Conservation (phyloP, 1,140 invertebrate genomes). For the Cecropterus lyciades region DNA sequence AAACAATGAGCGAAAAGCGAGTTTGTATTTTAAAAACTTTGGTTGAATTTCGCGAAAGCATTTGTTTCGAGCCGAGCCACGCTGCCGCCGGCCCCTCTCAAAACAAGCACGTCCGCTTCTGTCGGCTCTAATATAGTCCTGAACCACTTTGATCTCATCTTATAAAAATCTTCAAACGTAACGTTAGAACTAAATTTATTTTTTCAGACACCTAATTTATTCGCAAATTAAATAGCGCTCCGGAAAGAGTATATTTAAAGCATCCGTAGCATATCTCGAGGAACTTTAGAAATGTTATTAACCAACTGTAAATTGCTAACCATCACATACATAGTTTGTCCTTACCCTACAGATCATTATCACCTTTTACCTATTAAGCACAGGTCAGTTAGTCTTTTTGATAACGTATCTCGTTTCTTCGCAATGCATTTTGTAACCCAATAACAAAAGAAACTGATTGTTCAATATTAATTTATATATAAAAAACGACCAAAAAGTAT, state of each 20-base stretch:
- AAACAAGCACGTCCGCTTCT: slow-evolving; percentile 50
- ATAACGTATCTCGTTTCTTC: too few relatives aligned
- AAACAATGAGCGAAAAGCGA: slow-evolving; percentile 56
- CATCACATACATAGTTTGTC: too few relatives aligned
- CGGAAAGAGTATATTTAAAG: neutral
- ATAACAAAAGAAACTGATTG: too few relatives aligned
- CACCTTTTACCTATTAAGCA: too few relatives aligned
- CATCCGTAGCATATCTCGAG: neutral
- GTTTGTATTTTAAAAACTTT: slow-evolving; percentile 52
- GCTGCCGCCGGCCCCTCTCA: slow-evolving; percentile 44
- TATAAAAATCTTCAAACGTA: slow-evolving; percentile 56
- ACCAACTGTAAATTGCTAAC: too few relatives aligned
- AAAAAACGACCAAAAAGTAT: too few relatives aligned
- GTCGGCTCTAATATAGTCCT: slow-evolving; percentile 64
- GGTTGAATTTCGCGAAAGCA: slow-evolving; percentile 52
- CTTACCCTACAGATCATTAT: too few relatives aligned
- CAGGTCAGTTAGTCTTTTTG: too few relatives aligned
- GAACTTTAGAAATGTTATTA: neutral
- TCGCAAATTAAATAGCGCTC: slow-evolving; percentile 34
- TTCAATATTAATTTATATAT: too few relatives aligned
- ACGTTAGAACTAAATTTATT: slow-evolving; percentile 50
- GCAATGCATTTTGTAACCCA: too few relatives aligned
- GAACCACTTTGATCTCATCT: slow-evolving; percentile 69
- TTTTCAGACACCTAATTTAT: slow-evolving; percentile 31
- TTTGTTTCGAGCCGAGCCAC: slow-evolving; percentile 44